A percentile compares a stretch with the other conserved stretches of the same genome.
phyloP scores from a whole-genome alignment of 2,113 vertebrate genomes.

The Zootoca vivipara region DNA sequence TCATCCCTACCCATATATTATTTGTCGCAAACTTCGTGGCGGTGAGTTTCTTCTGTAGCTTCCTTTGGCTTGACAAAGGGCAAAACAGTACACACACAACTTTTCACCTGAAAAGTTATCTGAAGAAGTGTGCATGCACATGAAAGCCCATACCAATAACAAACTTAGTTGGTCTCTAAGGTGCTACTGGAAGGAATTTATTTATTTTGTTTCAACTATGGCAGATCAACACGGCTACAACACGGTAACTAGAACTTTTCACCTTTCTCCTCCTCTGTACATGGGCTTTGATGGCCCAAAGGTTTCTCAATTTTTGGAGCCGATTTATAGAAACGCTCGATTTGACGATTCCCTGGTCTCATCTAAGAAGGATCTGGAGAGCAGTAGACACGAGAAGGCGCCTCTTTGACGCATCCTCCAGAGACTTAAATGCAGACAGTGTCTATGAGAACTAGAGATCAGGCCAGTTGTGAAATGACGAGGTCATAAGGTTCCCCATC shows the following conservation, averaged over 20 bases:
- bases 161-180: no score
- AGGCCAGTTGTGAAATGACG: constrained; percentile 8
- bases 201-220: no score
- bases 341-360: background rate
- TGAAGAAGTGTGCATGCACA: no score
- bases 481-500: background rate
- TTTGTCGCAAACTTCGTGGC: background rate
- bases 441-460: constrained; percentile 16
- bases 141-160: no score
- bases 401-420: background rate
- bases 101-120: no score
- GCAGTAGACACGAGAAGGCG: background rate
- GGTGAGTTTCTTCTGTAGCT: background rate
- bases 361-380: background rate
- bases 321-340: background rate
- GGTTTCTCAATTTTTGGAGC: background rate
- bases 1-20: background rate
- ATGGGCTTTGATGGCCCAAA: background rate
- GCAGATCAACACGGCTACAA: no score
- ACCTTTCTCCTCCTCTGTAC: background rate
- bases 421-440: background rate
- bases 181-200: no score
- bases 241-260: no score
- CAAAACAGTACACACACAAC: background rate
- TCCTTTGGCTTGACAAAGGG: background rate